Evolutionary conservation across 1,140 invertebrate genomes (phyloP), one percentile per base, ranked within the genome.

Genomic region (Dufourea novaeangliae): DNA sequence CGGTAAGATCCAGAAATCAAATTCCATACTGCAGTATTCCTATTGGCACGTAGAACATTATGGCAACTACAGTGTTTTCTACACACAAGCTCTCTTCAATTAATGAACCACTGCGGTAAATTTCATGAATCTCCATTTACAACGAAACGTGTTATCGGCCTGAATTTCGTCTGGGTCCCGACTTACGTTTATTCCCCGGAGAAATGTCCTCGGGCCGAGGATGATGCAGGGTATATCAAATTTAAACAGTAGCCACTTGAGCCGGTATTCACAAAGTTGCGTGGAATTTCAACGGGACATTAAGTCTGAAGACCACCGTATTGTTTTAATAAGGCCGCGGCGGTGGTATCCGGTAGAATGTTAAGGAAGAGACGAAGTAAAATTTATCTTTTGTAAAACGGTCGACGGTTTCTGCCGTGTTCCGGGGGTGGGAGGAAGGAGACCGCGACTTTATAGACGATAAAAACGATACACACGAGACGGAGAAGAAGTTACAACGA

Each of bases 341-440:
- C 46, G 46, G 20, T n/a, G 20, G 46, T 7, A n/a, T n/a, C 20
- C 20, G 20, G 8, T 8, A n/a, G n/a, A 8, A 5, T 8, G 34
- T 37, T 8, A 8, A 8, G 17, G 46, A n/a, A 50, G n/a, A 50
- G n/a, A 50, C n/a, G 46, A 50, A 50, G 46, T n/a, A n/a, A 50
- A 50, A 50, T 50, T 50, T 50, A 50, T 50, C 20, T n/a, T 50
- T 50, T 50, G 46, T 50, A 50, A 50, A 50, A 50, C 8, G 46
- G 46, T 6, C 5, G 20, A n/a, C 20, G 1, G 6, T 46, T 17
- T 17, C 17, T 3, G 11, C 1, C 44, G 44, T 5, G 46, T 17
- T 37, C 34, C 34, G 34, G 34, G 34, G 34, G 34, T 37, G 2
- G 46, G 20, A n/a, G n/a, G n/a, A n/a, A n/a, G n/a, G n/a, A n/a